Percentiles rank a stretch among this genome's conserved stretches.
These are phyloP conservation scores for Microcaecilia unicolor DNA, from an alignment of 2,797 vertebrate species.

Conservation along the genomic window DNA sequence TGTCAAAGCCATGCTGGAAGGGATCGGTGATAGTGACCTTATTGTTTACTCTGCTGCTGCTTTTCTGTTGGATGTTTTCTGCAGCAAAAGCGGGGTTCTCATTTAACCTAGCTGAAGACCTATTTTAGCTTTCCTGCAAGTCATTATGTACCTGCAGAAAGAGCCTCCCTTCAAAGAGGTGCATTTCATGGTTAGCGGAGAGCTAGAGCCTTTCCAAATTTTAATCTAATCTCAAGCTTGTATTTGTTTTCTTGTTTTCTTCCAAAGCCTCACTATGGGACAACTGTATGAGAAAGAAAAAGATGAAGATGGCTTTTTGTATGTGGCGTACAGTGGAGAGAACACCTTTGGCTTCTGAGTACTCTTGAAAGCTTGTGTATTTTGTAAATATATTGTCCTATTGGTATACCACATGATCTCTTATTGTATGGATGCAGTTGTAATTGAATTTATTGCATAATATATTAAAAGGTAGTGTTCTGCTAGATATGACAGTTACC, in stretches of 20 bases:
- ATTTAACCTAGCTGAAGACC: too few relatives aligned
- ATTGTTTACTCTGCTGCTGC: too few relatives aligned
- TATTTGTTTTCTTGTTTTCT: background rate
- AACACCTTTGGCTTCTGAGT: conserved; percentile 82
- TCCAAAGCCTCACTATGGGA: conserved; percentile 87
- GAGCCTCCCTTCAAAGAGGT: too few relatives aligned
- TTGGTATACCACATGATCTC: conserved; percentile 41
- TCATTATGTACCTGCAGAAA: too few relatives aligned
- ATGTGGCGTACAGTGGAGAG: conserved; percentile 93
- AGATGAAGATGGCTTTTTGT: conserved; percentile 95
- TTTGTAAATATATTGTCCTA: conserved; percentile 59
- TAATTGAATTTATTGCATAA: conserved; percentile 62
- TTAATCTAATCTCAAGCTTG: too few relatives aligned
- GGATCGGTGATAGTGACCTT: too few relatives aligned
- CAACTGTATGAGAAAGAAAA: conserved; percentile 95
- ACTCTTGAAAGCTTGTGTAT: conserved; percentile 44
- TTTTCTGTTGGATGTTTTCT: too few relatives aligned
- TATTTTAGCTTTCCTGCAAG: too few relatives aligned
- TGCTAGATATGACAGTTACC: conserved; percentile 57
- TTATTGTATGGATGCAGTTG: conserved; percentile 52
- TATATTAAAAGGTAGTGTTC: conserved; percentile 53
- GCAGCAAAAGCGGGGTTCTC: too few relatives aligned
- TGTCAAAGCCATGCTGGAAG: too few relatives aligned
- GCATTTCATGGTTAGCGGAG: too few relatives aligned
- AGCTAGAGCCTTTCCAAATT: too few relatives aligned